Evolutionary conservation across 2,888 invertebrate species (phyloP).

Genomic region (Resseliella maxima): DNA sequence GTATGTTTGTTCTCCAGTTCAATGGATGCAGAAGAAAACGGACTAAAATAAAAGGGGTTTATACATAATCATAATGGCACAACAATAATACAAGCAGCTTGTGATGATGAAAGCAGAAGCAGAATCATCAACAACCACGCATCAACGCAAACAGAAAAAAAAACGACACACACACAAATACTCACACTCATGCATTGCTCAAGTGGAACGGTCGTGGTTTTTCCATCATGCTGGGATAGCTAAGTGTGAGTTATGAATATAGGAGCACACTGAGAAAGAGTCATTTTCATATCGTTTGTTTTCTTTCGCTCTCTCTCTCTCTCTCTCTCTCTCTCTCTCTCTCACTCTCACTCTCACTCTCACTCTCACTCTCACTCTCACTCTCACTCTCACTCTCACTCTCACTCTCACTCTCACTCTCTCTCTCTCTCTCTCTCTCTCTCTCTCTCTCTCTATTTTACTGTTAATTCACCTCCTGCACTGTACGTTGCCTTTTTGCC

Average conservation of each 20-base stretch:
- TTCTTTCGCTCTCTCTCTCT: too few relatives aligned
- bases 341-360: too few relatives aligned
- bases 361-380: too few relatives aligned
- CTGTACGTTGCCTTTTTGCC: not conserved
- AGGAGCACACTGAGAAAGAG: not conserved
- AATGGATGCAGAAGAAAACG: not conserved
- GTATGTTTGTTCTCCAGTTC: not conserved
- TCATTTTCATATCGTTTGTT: constrained; percentile 35
- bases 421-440: too few relatives aligned
- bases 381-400: too few relatives aligned
- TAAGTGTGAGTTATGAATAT: not conserved
- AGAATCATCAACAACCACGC: constrained; percentile 28
- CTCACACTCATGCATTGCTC: not conserved
- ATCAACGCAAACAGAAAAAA: constrained; percentile 29
- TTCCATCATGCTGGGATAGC: not conserved
- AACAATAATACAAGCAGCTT: constrained; percentile 23
- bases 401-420: too few relatives aligned
- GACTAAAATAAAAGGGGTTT: not conserved
- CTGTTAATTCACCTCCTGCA: constrained; percentile 1
- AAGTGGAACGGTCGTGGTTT: constrained; percentile 18
- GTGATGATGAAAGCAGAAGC: constrained; percentile 23
- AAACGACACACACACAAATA: not conserved
- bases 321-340: too few relatives aligned
- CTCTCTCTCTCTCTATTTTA: too few relatives aligned
- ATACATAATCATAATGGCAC: constrained; percentile 47